Evolutionary conservation across 2,797 vertebrate species (phyloP), one percentile per base, ranked within the genome.

Genomic region (Lacerta bilineata): DNA sequence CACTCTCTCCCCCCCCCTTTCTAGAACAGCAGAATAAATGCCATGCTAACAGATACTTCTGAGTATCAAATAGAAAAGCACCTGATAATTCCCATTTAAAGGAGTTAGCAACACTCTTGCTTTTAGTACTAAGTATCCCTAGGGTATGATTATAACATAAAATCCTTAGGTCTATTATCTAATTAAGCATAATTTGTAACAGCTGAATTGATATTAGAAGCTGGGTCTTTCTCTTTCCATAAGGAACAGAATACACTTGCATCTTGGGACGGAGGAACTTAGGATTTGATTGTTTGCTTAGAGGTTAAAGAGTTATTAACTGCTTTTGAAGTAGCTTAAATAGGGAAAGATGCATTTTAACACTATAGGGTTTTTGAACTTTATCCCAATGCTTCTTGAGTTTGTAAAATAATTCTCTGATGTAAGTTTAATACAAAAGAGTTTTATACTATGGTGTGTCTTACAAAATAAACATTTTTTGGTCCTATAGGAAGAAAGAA

Each of bases 321-420:
- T 66, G 84, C 41, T 77, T 66, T 85, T 78, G 23, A 50, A 55
- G 46, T 5, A 78, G 43, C n/a, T 46, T 29, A 66, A 15, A 78
- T 68, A 46, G 68, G 59, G 39, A 69, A 68, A 41, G 27, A 84
- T 55, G 43, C 27, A 69, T 33, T 86, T 86, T 46, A 68, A 78
- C 23, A 27, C 10, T 13, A 41, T 29, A 27, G 25, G 18, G 61
- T 18, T 64, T 76, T 76, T 25, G 23, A 43, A 27, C 18, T 76
- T 43, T 76, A 76, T 27, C 20, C 43, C 8, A 76, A 13, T 41
- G 5, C 74, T 76, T 39, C n/a, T 36, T 80, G 55, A 80, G 20
- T 80, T 64, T 33, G 8, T 4, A 20, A 64, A 76, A 76, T 76
- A 11, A 87, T 83, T 87, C 29, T 82, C 81, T 83, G 68, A 18